Conservation (phyloP, 1,140 invertebrate genomes). For the Papilio glaucus region DNA sequence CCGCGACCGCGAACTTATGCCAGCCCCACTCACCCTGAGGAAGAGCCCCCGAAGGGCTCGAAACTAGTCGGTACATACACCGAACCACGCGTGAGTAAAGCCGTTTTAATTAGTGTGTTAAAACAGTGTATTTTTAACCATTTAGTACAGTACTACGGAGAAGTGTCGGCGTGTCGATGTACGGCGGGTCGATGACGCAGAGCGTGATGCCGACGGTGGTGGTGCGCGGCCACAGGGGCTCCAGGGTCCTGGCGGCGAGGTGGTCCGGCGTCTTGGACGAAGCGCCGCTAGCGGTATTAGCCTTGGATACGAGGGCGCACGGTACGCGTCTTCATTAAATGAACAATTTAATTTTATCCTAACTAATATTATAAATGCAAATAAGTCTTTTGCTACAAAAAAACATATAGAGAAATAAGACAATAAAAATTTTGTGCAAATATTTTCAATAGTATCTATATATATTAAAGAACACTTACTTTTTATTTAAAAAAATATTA, state of each 20-base stretch:
- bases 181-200: conserved; percentile 62
- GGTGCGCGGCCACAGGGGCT: conserved; percentile 70
- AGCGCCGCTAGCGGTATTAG: conserved; percentile 68
- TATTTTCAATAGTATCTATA: too few species aligned
- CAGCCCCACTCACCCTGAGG: too few species aligned
- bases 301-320: conserved; percentile 70
- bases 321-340: conserved; percentile 45
- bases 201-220: conserved; percentile 71
- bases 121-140: background rate
- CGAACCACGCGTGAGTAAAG: too few species aligned
- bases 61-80: too few species aligned
- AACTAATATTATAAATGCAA: background rate
- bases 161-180: conserved; percentile 77
- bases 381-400: too few species aligned
- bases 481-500: too few species aligned
- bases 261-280: conserved; percentile 77
- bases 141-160: conserved; percentile 60
- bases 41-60: too few species aligned
- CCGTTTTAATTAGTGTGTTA: too few species aligned
- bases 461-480: too few species aligned
- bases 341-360: conserved; percentile 22
- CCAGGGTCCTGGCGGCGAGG: conserved; percentile 70
- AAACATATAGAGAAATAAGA: too few species aligned
- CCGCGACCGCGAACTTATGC: too few species aligned
- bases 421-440: too few species aligned